These are phyloP conservation scores for Orchestia grillus DNA, from an alignment of 1,140 invertebrate genomes.

Conservation along the genomic window DNA sequence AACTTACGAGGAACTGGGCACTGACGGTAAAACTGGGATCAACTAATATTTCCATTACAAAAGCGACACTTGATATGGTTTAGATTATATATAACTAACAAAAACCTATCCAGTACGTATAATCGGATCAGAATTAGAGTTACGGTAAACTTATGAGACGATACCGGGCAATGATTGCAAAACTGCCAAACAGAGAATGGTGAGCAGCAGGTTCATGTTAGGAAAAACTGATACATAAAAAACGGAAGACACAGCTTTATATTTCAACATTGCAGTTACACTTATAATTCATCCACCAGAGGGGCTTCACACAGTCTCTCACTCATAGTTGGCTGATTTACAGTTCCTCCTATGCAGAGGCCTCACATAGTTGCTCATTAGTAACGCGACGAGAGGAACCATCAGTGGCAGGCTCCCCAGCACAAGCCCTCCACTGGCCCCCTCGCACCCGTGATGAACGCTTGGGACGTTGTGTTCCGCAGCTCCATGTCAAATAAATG, in stretches of 20 bases:
- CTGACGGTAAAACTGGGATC: too few species aligned
- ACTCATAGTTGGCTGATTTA: background rate
- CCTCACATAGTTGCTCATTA: background rate
- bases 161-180: background rate
- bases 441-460: background rate
- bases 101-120: background rate
- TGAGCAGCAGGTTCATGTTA: background rate
- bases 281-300: background rate
- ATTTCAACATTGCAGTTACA: background rate
- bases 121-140: background rate
- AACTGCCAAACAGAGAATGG: background rate
- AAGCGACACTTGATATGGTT: background rate
- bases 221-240: background rate
- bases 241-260: background rate
- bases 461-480: background rate
- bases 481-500: background rate
- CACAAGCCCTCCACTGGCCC: conserved; percentile 49
- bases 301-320: background rate
- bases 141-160: background rate
- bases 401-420: conserved; percentile 42
- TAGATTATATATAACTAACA: background rate
- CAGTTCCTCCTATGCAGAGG: background rate
- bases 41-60: background rate
- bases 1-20: too few species aligned
- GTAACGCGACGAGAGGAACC: background rate